Evolutionary conservation across 2,888 invertebrate species (phyloP), one percentile per base, ranked within the genome.

Genomic region (Atherix ibis): DNA sequence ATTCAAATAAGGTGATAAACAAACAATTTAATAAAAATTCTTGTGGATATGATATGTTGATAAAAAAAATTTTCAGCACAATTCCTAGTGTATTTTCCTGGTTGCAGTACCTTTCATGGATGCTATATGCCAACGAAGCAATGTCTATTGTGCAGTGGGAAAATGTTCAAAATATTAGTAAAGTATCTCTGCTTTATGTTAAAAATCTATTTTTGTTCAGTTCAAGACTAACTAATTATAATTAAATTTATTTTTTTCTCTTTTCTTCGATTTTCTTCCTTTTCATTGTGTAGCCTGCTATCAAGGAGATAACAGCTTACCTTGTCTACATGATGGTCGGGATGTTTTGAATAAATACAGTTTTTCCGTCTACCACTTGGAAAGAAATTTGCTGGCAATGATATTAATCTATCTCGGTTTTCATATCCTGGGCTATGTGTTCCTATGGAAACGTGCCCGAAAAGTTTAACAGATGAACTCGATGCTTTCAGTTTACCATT

Each of bases 81-180:
- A 59, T 83, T 46, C 79, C 82, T 3, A 56, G 63, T 49, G 72
- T 74, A 40, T 59, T 84, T 33, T 67, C 71, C 13, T 88, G 85
- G 84, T 69, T 79, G 2, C 75, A 79, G 44, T 76, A 82, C 48
- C 50, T 85, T 4, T 87, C 85, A 0, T 88, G 87, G 87, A 64
- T 87, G 48, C 73, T 84, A 69, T 84, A 87, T 56, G 79, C 83
- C 9, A 84, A 82, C 46, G 87, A 87, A 64, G 78, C 81, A 0
- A 69, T 87, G 63, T 76, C 76, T 32, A 78, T 84, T 43, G 59
- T 81, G 10, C 87, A 87, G 49, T 87, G 85, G 88, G 66, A 72
- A 33, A 76, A 74, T 9, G 67, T 84, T 2, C 64, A 68, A 35
- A 59, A 59, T 41, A 59, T 59, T 24, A 56, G 59, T 59, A 42